Evolutionary conservation across 2,888 invertebrate genomes (phyloP).

Genomic region (Perdita meconis): DNA sequence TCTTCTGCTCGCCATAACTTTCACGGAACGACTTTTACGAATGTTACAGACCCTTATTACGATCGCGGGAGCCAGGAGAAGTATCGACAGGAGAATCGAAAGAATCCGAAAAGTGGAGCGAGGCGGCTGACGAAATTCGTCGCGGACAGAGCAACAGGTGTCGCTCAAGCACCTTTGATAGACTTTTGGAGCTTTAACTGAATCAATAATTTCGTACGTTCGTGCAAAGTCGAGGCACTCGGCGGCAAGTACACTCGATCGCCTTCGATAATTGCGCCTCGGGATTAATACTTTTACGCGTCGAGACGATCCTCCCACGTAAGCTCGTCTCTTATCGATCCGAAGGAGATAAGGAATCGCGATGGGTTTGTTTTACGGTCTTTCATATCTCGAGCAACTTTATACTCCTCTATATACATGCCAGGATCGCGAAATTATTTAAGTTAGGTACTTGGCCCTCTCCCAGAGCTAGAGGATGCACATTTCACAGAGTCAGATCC

Average conservation of each 20-base stretch:
- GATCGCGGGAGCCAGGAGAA: constrained; percentile 17
- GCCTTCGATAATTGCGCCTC: constrained; percentile 1
- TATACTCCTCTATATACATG: too few species aligned
- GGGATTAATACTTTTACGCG: neutral
- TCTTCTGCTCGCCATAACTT: constrained; percentile 10
- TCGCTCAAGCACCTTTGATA: constrained; percentile 36
- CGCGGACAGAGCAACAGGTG: constrained; percentile 58
- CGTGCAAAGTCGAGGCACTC: neutral
- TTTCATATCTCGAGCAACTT: neutral
- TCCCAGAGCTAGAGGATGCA: neutral
- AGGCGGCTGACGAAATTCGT: constrained; percentile 12
- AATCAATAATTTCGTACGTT: constrained; percentile 34
- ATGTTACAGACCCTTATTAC: constrained; percentile 3
- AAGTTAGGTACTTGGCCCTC: neutral
- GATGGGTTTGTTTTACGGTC: too few species aligned
- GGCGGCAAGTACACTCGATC: neutral
- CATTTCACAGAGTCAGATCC: neutral
- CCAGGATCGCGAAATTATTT: neutral
- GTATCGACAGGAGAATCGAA: constrained; percentile 15
- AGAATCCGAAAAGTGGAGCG: constrained; percentile 2
- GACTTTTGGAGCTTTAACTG: constrained; percentile 23
- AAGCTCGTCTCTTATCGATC: neutral
- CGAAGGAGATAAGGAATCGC: neutral
- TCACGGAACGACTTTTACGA: neutral
- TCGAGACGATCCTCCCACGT: neutral